These are phyloP conservation scores for Poeciliopsis prolifica DNA, from an alignment of 2,113 vertebrate genomes.

Conservation along the genomic window DNA sequence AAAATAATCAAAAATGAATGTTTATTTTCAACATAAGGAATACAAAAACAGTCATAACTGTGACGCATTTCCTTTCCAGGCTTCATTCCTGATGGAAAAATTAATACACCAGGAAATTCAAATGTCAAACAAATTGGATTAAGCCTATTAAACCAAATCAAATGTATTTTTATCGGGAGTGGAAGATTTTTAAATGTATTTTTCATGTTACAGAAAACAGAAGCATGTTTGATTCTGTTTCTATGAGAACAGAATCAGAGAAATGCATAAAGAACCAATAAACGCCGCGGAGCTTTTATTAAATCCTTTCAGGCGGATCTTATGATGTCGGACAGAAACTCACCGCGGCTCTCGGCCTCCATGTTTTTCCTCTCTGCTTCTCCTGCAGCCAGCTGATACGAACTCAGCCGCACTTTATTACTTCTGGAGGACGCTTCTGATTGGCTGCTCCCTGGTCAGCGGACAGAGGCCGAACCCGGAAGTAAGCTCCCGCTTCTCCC, in stretches of 20 bases:
- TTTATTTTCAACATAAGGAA: too few relatives aligned
- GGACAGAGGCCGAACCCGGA: conserved; percentile 39
- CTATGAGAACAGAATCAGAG: background rate
- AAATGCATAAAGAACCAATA: background rate
- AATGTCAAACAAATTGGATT: too few relatives aligned
- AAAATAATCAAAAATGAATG: too few relatives aligned
- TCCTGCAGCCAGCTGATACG: background rate
- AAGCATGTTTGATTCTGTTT: too few relatives aligned
- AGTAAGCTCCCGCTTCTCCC: accelerated
- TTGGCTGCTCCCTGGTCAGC: conserved; percentile 58
- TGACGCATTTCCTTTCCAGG: background rate
- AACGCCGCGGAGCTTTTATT: background rate
- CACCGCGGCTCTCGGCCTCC: conserved; percentile 26
- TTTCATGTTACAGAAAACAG: background rate
- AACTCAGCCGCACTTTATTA: conserved; percentile 27
- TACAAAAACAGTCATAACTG: background rate
- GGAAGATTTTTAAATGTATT: too few relatives aligned
- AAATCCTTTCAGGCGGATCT: background rate
- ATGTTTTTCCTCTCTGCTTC: background rate
- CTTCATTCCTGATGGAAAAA: too few relatives aligned
- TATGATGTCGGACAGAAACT: background rate
- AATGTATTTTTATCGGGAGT: too few relatives aligned
- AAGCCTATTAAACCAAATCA: too few relatives aligned
- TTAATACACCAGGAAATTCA: too few relatives aligned
- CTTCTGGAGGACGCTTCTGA: conserved; percentile 22